Evolutionary conservation across 2,888 invertebrate genomes (phyloP).

Genomic region (Rhamphomyia laevipes): DNA sequence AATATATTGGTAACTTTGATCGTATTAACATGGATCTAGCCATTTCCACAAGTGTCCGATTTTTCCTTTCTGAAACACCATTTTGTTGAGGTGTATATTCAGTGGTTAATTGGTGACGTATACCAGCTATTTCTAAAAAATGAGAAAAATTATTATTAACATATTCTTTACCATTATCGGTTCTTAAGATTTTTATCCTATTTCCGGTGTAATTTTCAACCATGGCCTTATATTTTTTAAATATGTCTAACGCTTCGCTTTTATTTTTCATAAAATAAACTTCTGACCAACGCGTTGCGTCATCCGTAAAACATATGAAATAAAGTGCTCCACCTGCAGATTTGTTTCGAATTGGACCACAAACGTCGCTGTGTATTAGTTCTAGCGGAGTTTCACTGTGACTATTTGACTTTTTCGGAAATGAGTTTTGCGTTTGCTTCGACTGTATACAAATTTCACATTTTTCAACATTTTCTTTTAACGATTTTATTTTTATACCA

Average conservation of each 20-base stretch:
- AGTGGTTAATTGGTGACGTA: slow-evolving; percentile 1
- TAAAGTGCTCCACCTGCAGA: neutral
- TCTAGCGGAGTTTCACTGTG: too few relatives aligned
- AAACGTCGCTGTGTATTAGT: too few relatives aligned
- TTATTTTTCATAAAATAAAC: neutral
- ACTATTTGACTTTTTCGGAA: neutral
- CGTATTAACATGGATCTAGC: neutral
- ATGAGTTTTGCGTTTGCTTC: neutral
- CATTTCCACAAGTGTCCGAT: slow-evolving; percentile 1
- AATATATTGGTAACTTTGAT: neutral
- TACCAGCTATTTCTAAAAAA: neutral
- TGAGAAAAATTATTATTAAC: too few relatives aligned
- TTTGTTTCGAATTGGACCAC: too few relatives aligned
- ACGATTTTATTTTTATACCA: neutral
- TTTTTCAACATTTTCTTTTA: too few relatives aligned
- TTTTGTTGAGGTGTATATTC: slow-evolving; percentile 5
- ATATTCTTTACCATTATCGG: too few relatives aligned
- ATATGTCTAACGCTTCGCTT: too few relatives aligned
- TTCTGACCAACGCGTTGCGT: neutral
- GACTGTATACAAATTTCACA: neutral
- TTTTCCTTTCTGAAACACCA: slow-evolving; percentile 1
- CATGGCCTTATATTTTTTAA: too few relatives aligned
- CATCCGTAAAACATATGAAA: neutral
- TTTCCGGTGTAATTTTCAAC: too few relatives aligned
- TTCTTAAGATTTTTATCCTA: too few relatives aligned